Conservation (phyloP, 2,113 vertebrate genomes). For the Protobothrops flavoviridis region DNA sequence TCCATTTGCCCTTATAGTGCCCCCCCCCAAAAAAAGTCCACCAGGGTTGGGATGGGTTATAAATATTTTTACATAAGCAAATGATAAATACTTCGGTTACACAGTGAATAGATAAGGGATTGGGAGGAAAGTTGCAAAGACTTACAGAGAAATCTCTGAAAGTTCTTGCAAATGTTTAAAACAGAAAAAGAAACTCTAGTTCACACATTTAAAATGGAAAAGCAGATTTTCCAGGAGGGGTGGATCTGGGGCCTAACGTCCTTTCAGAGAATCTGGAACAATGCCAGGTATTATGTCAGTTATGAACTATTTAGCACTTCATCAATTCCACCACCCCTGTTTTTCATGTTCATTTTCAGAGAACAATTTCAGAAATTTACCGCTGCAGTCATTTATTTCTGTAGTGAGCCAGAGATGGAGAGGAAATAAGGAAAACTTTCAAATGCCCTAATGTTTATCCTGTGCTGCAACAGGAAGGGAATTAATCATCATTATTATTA, state of each 20-base stretch:
- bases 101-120: background rate
- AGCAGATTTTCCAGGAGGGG: background rate
- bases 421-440: constrained; percentile 20
- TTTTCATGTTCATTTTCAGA: background rate
- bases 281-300: background rate
- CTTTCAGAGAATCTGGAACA: background rate
- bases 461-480: background rate
- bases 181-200: background rate
- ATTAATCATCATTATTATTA: background rate
- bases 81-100: background rate
- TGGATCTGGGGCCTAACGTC: background rate
- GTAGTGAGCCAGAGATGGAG: background rate
- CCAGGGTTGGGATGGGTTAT: background rate
- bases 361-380: background rate
- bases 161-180: background rate
- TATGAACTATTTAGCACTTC: background rate
- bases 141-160: background rate
- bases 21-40: background rate
- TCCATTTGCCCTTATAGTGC: background rate
- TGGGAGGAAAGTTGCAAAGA: background rate
- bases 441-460: constrained; percentile 19
- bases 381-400: background rate
- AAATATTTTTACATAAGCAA: background rate
- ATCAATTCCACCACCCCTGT: background rate
- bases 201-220: background rate